A percentile compares a stretch with the other conserved stretches of the same genome.
These are phyloP conservation scores for Corvus hawaiiensis DNA, from an alignment of 2,113 vertebrate species.

Conservation along the genomic window DNA sequence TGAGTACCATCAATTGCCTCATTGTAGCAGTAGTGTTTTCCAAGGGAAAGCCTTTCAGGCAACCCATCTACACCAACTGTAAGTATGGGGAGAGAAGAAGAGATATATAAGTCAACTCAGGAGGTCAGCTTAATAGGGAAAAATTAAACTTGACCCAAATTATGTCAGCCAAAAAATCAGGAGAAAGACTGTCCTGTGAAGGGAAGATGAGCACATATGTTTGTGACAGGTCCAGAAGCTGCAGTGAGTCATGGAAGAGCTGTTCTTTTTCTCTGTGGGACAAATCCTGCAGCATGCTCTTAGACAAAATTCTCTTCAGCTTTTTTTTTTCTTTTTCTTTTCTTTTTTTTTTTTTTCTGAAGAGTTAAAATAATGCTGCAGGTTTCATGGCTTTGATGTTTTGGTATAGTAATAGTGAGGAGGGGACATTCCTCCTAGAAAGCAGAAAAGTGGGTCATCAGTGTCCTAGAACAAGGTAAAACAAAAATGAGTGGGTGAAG, in stretches of 20 bases:
- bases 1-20: slow-evolving; percentile 76
- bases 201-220: neutral
- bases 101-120: neutral
- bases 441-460: neutral
- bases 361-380: neutral
- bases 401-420: neutral
- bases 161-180: neutral
- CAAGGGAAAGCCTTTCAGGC: slow-evolving; percentile 78
- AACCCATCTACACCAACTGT: slow-evolving; percentile 78
- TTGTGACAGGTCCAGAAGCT: neutral
- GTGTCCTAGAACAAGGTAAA: neutral
- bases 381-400: neutral
- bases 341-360: neutral
- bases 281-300: neutral
- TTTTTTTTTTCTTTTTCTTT: neutral
- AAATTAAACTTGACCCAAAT: neutral
- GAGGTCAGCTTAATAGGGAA: neutral
- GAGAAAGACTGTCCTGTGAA: neutral
- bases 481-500: neutral
- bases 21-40: slow-evolving; percentile 75
- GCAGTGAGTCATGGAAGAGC: neutral
- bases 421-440: neutral
- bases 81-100: slow-evolving; percentile 42
- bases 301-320: neutral
- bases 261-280: neutral